Evolutionary conservation across 2,113 vertebrate genomes (phyloP).

Genomic region (Phalacrocorax pelagicus): DNA sequence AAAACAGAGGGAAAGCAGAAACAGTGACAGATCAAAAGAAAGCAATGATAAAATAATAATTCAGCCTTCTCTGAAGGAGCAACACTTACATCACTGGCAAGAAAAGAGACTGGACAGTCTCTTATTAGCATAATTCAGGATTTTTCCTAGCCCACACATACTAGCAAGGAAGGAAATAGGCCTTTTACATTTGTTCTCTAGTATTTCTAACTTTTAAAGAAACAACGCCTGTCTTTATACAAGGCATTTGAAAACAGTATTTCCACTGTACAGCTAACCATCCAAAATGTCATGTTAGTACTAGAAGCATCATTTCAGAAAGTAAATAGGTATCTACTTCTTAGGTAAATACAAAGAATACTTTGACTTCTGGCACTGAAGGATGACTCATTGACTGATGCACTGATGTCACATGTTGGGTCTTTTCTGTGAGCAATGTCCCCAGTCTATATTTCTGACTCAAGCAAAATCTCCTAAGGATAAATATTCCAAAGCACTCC

Average conservation of each 20-base stretch:
- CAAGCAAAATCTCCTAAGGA: slow-evolving; percentile 8
- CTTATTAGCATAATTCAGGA: not conserved
- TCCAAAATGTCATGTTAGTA: slow-evolving; percentile 18
- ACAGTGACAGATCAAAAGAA: not conserved
- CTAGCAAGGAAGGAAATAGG: not conserved
- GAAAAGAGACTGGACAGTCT: not conserved
- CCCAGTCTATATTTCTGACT: not conserved
- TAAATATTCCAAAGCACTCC: not conserved
- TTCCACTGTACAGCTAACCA: not conserved
- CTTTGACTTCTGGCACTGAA: slow-evolving; percentile 33
- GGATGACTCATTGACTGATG: slow-evolving; percentile 43
- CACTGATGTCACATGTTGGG: not conserved
- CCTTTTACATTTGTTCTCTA: slow-evolving; percentile 4
- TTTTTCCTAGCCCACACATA: slow-evolving; percentile 18
- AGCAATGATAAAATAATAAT: not conserved
- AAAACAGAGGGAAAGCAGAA: not conserved
- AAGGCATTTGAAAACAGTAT: not conserved
- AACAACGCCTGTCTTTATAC: not conserved
- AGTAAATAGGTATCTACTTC: slow-evolving; percentile 48
- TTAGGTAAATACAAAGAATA: slow-evolving; percentile 42
- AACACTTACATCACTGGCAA: not conserved
- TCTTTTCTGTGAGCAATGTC: not conserved
- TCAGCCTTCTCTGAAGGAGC: not conserved
- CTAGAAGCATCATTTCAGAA: slow-evolving; percentile 18
- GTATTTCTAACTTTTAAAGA: not conserved